Percentiles rank a stretch among this genome's conserved stretches.
Evolutionary conservation across 2,888 invertebrate genomes (phyloP).

Genomic region (Tricholauxania praeusta): DNA sequence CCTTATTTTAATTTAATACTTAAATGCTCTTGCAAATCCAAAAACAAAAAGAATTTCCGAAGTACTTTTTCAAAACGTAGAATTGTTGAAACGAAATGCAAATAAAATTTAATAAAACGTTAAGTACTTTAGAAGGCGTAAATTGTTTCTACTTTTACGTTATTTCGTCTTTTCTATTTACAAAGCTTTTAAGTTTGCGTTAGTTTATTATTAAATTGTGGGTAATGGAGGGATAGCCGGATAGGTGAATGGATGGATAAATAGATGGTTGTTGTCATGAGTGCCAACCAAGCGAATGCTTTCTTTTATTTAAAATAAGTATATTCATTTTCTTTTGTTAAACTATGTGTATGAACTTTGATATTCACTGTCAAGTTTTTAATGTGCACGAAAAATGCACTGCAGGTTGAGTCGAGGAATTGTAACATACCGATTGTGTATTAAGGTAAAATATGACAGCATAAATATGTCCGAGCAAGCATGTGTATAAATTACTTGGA

Average conservation of each 20-base stretch:
- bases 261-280: conserved; percentile 1
- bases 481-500: no score
- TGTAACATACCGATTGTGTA: not conserved
- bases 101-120: conserved; percentile 5
- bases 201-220: conserved; percentile 6
- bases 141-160: not conserved
- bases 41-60: not conserved
- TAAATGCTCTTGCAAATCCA: not conserved
- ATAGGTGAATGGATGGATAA: not conserved
- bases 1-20: no score
- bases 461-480: not conserved
- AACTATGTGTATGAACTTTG: conserved; percentile 11
- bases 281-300: not conserved
- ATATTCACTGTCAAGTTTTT: conserved; percentile 7
- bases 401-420: not conserved
- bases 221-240: not conserved
- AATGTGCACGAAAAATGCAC: not conserved
- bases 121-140: conserved; percentile 10
- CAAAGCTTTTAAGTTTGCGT: conserved; percentile 17
- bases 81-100: not conserved
- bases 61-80: not conserved
- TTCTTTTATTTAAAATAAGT: not conserved
- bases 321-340: not conserved
- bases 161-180: conserved; percentile 12
- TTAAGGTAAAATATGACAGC: no score